These are phyloP conservation scores for Papilio protenor DNA, from an alignment of 2,888 invertebrate species.

Conservation along the genomic window DNA sequence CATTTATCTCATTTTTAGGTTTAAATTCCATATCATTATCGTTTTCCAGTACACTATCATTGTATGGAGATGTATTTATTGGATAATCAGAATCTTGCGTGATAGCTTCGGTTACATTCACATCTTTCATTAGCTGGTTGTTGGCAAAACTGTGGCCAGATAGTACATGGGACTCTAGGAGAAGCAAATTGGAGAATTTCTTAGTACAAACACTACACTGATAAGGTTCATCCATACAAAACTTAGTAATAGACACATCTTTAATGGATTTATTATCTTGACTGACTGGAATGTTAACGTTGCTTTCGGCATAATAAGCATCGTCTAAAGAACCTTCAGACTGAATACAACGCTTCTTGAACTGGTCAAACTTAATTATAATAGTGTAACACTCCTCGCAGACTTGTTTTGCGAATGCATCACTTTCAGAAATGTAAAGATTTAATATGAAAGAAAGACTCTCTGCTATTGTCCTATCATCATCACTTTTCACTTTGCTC, in stretches of 20 bases:
- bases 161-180: slow-evolving; percentile 49
- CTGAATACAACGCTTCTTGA: slow-evolving; percentile 68
- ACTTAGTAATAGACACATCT: slow-evolving; percentile 32
- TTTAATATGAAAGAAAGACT: slow-evolving; percentile 64
- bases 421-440: slow-evolving; percentile 60
- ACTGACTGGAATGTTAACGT: slow-evolving; percentile 26
- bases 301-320: slow-evolving; percentile 49
- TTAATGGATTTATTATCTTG: slow-evolving; percentile 26
- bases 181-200: slow-evolving; percentile 46
- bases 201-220: slow-evolving; percentile 50
- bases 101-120: slow-evolving; percentile 41
- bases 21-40: slow-evolving; percentile 41
- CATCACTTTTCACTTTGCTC: slow-evolving; percentile 57
- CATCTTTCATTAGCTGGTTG: slow-evolving; percentile 33
- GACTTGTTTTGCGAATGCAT: slow-evolving; percentile 69
- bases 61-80: slow-evolving; percentile 26
- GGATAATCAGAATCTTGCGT: slow-evolving; percentile 26
- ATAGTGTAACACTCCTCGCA: slow-evolving; percentile 67
- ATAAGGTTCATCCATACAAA: slow-evolving; percentile 45
- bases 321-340: slow-evolving; percentile 64
- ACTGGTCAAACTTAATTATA: slow-evolving; percentile 65
- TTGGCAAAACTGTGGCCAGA: slow-evolving; percentile 39
- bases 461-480: slow-evolving; percentile 59
- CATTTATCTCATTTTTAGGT: slow-evolving; percentile 41
- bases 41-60: slow-evolving; percentile 32